These are phyloP conservation scores for Spongilla lacustris DNA, from an alignment of 37 sponge, comb jelly and placozoan species.

Conservation along the genomic window DNA sequence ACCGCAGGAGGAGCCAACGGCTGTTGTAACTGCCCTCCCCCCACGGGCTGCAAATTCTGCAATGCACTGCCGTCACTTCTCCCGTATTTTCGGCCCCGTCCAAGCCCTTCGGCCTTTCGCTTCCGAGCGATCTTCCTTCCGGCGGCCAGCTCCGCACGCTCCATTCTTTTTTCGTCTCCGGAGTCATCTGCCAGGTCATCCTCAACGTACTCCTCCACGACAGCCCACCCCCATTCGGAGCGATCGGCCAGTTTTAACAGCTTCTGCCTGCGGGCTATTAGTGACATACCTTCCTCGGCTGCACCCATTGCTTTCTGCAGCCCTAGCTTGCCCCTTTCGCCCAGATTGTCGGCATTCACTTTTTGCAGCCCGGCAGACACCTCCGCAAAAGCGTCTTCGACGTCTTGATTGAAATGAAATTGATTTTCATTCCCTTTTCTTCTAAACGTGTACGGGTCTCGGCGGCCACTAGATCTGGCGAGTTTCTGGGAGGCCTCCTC, in stretches of 20 bases:
- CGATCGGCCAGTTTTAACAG: conserved; percentile 12
- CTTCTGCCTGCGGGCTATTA: background rate
- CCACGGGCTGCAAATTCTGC: background rate
- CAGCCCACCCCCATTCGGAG: background rate
- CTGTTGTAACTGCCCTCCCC: background rate
- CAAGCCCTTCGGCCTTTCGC: background rate
- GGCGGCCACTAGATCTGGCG: no score
- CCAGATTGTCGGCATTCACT: no score
- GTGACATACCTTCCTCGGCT: background rate
- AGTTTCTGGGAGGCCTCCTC: no score
- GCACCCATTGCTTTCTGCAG: conserved; percentile 3
- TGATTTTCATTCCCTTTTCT: background rate
- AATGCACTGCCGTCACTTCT: background rate
- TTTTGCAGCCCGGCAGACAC: background rate
- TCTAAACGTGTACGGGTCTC: background rate
- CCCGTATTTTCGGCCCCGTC: background rate
- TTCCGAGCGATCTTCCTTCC: background rate
- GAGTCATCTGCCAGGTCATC: no score
- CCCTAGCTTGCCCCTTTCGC: background rate
- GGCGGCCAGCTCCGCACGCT: background rate
- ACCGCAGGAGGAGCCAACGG: no score
- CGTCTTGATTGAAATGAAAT: background rate
- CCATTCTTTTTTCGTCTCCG: no score
- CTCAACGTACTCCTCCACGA: no score
- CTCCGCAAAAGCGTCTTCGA: background rate